Evolutionary conservation across 2,113 vertebrate species (phyloP).

Genomic region (Corythaixoides concolor): DNA sequence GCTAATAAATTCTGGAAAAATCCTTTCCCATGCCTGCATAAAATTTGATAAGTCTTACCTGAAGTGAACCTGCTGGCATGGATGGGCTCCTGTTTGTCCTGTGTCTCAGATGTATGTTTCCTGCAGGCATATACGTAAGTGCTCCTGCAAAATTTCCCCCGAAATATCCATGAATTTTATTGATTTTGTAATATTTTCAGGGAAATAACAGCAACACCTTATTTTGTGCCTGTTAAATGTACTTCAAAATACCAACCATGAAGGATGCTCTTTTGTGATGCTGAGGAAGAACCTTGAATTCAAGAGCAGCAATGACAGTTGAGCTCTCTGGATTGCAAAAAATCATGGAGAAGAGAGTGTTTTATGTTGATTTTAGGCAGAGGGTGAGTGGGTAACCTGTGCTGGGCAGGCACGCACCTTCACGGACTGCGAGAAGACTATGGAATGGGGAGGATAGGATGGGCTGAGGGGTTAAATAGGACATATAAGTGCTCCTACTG

Average conservation of each 20-base stretch:
- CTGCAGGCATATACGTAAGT: neutral
- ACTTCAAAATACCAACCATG: neutral
- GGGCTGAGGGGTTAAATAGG: neutral
- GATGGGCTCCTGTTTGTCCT: neutral
- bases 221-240: neutral
- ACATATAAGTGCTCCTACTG: neutral
- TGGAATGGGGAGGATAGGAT: neutral
- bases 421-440: too few relatives aligned
- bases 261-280: neutral
- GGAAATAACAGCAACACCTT: neutral
- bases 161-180: neutral
- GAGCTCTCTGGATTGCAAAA: neutral
- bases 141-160: neutral
- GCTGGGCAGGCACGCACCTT: neutral
- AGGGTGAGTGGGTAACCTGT: neutral
- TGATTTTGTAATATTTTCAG: neutral
- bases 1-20: neutral
- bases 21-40: neutral
- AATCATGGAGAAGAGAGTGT: neutral
- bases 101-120: neutral
- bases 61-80: neutral
- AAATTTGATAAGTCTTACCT: neutral
- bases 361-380: neutral
- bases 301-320: neutral
- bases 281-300: neutral